phyloP scores from a whole-genome alignment of 2,888 invertebrate species.

The Anticlea derivata region DNA sequence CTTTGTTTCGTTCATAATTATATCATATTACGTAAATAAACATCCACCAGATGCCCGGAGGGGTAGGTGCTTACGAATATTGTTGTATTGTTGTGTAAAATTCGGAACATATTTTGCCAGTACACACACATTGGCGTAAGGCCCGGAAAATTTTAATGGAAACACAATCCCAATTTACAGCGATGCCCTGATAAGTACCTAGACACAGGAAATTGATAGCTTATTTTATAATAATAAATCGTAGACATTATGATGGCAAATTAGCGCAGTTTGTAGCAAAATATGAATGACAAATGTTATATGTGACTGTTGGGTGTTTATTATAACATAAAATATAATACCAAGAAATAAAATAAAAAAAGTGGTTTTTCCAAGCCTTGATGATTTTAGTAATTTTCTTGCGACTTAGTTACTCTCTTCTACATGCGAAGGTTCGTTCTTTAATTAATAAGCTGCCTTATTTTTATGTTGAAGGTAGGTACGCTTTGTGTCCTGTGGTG shows the following conservation, averaged over 20 bases:
- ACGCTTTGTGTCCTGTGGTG: conserved; percentile 34
- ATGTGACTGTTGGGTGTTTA: no score
- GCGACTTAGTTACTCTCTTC: neutral
- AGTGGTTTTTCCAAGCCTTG: no score
- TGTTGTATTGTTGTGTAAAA: neutral
- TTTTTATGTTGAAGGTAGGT: conserved; percentile 13
- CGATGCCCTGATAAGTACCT: conserved; percentile 50
- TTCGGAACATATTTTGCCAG: conserved; percentile 4
- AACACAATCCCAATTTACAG: conserved; percentile 44
- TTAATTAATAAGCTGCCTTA: conserved; percentile 3
- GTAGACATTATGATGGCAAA: conserved; percentile 52
- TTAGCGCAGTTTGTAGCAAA: conserved; percentile 58
- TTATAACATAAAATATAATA: no score
- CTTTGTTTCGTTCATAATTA: no score
- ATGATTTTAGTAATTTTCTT: no score
- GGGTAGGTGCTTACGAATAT: neutral
- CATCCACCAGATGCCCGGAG: neutral
- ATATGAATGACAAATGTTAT: no score
- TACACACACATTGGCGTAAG: conserved; percentile 1
- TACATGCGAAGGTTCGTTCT: no score
- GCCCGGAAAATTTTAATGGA: conserved; percentile 30
- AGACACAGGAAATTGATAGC: conserved; percentile 54
- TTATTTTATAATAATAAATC: conserved; percentile 61
- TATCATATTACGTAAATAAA: no score
- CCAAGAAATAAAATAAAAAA: no score